Evolutionary conservation across 2,888 invertebrate genomes (phyloP).

Genomic region (Koerneria pararmatus): DNA sequence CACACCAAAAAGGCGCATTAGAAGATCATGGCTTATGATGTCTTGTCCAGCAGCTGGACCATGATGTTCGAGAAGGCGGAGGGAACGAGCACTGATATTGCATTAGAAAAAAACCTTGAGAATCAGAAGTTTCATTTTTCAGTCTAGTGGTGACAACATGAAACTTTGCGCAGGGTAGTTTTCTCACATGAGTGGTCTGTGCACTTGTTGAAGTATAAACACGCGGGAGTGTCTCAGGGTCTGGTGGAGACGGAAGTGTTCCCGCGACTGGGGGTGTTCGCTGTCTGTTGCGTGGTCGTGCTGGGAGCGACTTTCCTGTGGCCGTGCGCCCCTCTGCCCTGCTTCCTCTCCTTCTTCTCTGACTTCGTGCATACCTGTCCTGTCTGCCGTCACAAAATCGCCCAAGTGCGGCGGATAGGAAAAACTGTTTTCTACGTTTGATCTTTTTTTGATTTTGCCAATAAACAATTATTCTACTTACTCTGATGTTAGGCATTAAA

Average conservation of each 20-base stretch:
- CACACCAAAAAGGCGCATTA: too few relatives aligned
- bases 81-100: too few relatives aligned
- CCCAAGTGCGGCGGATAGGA: slow-evolving; percentile 41
- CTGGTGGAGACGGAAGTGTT: slow-evolving; percentile 47
- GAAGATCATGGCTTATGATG: too few relatives aligned
- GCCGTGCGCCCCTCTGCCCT: slow-evolving; percentile 54
- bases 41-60: too few relatives aligned
- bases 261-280: slow-evolving; percentile 47
- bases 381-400: slow-evolving; percentile 46
- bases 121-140: too few relatives aligned
- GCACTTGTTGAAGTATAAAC: background rate
- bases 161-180: too few relatives aligned
- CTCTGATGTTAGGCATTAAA: too few relatives aligned
- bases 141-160: too few relatives aligned
- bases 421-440: slow-evolving; percentile 46
- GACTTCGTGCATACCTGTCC: slow-evolving; percentile 54
- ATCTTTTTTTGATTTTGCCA: too few relatives aligned
- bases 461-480: too few relatives aligned
- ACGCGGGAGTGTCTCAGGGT: slow-evolving; percentile 34
- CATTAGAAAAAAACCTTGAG: too few relatives aligned
- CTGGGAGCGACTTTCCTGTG: slow-evolving; percentile 45
- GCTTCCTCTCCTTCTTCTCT: slow-evolving; percentile 45
- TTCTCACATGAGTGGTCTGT: background rate
- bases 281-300: slow-evolving; percentile 38
- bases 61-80: background rate